Conservation (phyloP, 2,797 vertebrate genomes). For the Geotrypetes seraphini region DNA sequence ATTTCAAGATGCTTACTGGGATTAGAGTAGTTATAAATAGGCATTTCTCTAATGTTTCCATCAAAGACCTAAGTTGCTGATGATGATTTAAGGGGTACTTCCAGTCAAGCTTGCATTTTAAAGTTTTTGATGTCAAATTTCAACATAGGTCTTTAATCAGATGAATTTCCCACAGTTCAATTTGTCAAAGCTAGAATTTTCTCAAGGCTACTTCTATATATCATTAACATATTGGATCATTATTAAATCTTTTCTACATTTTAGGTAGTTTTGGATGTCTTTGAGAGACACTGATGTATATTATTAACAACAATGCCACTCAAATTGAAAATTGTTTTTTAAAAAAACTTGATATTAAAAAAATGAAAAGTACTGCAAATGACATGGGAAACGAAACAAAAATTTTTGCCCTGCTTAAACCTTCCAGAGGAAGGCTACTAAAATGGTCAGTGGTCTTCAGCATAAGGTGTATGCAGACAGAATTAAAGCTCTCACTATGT, state of each 20-base stretch:
- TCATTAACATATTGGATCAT: neutral
- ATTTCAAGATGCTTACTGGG: constrained; percentile 1
- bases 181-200: neutral
- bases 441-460: too few species aligned
- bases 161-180: neutral
- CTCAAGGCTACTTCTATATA: neutral
- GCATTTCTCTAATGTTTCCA: neutral
- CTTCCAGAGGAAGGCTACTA: too few species aligned
- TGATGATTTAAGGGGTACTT: constrained; percentile 6
- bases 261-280: neutral
- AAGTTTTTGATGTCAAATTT: constrained; percentile 2
- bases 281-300: too few species aligned
- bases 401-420: too few species aligned
- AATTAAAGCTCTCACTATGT: too few species aligned
- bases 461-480: too few species aligned
- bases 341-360: too few species aligned
- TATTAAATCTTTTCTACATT: neutral
- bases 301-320: too few species aligned
- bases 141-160: neutral
- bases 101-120: neutral
- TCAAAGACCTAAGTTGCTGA: neutral
- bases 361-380: too few species aligned
- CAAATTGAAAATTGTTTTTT: too few species aligned
- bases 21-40: neutral
- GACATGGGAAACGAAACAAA: too few species aligned